A percentile compares a stretch with the other conserved stretches of the same genome.
Evolutionary conservation across 2,113 vertebrate genomes (phyloP).

Genomic region (Lamprologus sp.): DNA sequence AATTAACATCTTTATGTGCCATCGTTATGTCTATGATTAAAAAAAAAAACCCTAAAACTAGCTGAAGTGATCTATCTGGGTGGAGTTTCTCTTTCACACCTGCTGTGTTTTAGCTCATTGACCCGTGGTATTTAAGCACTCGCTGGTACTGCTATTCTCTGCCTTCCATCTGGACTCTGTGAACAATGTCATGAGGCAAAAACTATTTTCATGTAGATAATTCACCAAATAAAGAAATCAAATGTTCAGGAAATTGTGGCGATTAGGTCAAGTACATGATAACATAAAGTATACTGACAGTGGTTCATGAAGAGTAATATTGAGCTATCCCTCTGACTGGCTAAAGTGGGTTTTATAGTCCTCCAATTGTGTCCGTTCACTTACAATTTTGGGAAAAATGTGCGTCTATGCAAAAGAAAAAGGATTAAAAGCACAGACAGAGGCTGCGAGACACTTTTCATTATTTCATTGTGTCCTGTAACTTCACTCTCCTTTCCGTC

Average conservation of each 20-base stretch:
- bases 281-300: background rate
- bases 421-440: background rate
- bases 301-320: background rate
- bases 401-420: rapidly evolving
- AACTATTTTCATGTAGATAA: rapidly evolving
- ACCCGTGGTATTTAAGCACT: background rate
- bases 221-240: background rate
- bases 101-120: background rate
- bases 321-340: background rate
- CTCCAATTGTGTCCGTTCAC: background rate
- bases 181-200: rapidly evolving
- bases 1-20: background rate
- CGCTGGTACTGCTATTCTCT: rapidly evolving
- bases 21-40: background rate
- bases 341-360: background rate
- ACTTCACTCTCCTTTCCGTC: background rate
- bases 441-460: background rate
- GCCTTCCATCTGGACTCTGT: background rate
- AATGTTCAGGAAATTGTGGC: background rate
- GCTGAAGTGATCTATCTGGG: background rate
- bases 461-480: background rate
- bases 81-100: background rate
- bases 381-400: background rate
- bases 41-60: rapidly evolving
- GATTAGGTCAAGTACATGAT: background rate